Evolutionary conservation across 1,140 invertebrate species (phyloP).

Genomic region (Euglossa dilemma): DNA sequence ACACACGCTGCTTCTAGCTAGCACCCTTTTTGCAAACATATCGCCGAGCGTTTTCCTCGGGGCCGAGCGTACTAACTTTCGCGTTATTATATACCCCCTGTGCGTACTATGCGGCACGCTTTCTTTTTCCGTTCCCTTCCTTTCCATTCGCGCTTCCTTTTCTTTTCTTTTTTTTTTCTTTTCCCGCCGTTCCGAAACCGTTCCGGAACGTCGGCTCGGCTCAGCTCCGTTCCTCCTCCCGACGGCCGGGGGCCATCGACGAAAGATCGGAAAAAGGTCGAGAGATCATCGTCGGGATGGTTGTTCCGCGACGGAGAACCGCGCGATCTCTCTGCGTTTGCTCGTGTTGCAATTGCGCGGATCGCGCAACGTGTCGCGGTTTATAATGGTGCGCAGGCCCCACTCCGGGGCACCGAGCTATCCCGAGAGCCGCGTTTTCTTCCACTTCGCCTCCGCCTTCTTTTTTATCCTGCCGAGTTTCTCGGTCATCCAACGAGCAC

Average conservation of each 20-base stretch:
- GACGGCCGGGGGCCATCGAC: too few species aligned
- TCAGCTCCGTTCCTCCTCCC: neutral
- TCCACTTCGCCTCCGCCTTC: conserved; percentile 30
- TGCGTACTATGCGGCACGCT: neutral
- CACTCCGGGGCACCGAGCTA: neutral
- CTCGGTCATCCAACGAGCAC: conserved; percentile 55
- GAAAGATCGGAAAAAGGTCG: neutral
- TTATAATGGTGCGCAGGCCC: conserved; percentile 7
- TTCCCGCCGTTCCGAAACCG: neutral
- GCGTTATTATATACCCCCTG: conserved; percentile 23
- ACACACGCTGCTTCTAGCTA: conserved; percentile 25
- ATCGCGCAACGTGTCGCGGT: conserved; percentile 31
- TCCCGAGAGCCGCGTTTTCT: conserved; percentile 44
- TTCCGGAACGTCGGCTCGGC: neutral
- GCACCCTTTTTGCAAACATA: conserved; percentile 59
- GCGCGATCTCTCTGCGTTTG: neutral
- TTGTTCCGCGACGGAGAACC: neutral
- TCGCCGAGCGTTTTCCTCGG: conserved; percentile 1
- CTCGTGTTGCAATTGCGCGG: conserved; percentile 18
- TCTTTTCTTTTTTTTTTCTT: neutral
- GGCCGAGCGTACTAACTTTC: conserved; percentile 55
- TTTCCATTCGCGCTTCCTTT: neutral
- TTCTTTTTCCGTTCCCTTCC: neutral
- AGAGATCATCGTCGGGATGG: too few species aligned
- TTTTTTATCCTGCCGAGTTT: conserved; percentile 51